Evolutionary conservation across 2,888 invertebrate species (phyloP).

Genomic region (Pterostichus madidus): DNA sequence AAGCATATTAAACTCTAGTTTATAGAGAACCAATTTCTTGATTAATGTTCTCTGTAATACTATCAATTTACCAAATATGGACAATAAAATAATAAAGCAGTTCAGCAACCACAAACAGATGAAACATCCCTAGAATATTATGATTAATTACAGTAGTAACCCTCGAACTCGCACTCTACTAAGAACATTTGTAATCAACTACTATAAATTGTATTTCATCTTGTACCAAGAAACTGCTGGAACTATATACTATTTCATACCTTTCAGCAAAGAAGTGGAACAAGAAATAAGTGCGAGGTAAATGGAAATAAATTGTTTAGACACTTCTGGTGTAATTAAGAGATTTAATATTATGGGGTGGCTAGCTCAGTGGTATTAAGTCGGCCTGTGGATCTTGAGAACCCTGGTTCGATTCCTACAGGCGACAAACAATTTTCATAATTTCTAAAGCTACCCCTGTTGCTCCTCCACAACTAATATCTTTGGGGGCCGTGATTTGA

Average conservation of each 20-base stretch:
- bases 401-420: too few species aligned
- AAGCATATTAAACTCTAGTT: conserved; percentile 24
- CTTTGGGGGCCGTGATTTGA: too few species aligned
- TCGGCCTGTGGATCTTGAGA: too few species aligned
- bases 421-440: too few species aligned
- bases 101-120: conserved; percentile 28
- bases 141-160: conserved; percentile 28
- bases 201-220: conserved; percentile 28
- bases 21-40: conserved; percentile 19
- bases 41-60: conserved; percentile 28
- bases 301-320: not conserved
- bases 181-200: conserved; percentile 26
- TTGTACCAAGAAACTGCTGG: too few species aligned
- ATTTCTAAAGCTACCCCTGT: too few species aligned
- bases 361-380: too few species aligned
- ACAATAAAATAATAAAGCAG: conserved; percentile 49
- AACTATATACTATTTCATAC: too few species aligned
- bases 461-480: too few species aligned
- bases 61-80: conserved; percentile 44
- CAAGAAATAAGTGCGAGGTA: not conserved
- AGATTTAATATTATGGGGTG: too few species aligned
- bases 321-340: too few species aligned
- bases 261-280: too few species aligned
- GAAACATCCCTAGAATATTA: conserved; percentile 40
- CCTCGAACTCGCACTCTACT: not conserved